Evolutionary conservation across 2,113 vertebrate genomes (phyloP).

Genomic region (Aythya baeri): DNA sequence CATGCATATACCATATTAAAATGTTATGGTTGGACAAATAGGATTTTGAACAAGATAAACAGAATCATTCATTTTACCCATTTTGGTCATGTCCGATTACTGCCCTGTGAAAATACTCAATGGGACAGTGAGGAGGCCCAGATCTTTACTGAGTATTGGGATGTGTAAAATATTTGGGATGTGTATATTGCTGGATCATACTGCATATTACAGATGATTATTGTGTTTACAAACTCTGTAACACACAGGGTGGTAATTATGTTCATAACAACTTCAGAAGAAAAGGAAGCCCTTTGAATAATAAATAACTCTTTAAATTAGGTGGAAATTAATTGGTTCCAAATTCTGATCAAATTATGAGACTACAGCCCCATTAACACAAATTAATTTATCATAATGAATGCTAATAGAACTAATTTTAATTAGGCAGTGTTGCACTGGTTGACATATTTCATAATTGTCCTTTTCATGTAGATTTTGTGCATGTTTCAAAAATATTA

Average conservation of each 20-base stretch:
- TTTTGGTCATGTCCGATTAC: neutral
- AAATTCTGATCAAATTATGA: constrained; percentile 48
- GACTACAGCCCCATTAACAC: constrained; percentile 38
- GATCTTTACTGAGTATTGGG: neutral
- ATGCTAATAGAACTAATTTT: constrained; percentile 60
- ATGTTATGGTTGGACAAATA: neutral
- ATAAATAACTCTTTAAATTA: constrained; percentile 41
- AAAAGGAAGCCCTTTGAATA: neutral
- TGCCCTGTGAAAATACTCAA: neutral
- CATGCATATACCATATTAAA: neutral
- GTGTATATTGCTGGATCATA: neutral
- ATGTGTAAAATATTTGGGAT: neutral
- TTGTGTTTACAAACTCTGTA: neutral
- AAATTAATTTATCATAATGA: constrained; percentile 59
- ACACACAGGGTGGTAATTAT: neutral
- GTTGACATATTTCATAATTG: constrained; percentile 45
- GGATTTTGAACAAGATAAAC: neutral
- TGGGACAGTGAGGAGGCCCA: neutral
- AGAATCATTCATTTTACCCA: neutral
- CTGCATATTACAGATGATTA: neutral
- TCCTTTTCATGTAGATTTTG: constrained; percentile 11
- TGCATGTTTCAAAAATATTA: constrained; percentile 56
- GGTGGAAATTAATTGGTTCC: constrained; percentile 37
- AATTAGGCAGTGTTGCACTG: constrained; percentile 21
- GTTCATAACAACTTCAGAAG: neutral